Base-by-base conservation (phyloP, 2,797 vertebrate species). In the Novumbra hubbsi region DNA sequence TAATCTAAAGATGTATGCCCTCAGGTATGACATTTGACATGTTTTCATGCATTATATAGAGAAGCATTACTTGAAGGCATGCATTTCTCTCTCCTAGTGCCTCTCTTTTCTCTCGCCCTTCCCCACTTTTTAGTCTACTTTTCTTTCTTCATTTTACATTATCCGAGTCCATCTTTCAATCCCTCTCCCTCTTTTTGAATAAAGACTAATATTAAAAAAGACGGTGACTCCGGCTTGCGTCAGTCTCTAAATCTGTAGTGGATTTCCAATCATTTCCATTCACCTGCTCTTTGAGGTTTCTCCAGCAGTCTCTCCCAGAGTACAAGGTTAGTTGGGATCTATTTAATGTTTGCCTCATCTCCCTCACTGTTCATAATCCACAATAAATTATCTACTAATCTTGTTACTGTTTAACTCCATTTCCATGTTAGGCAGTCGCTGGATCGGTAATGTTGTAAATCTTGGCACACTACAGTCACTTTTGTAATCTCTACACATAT, bases 331-430 rank as follows among this genome's bases (percentile, higher is more conserved):
- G 50, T 55, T 14, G 5, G 11, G n/a, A 63, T 30, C 62, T 14
- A 64, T 76, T 60, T 76, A 81, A 77, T 77, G 48, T 24, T 73
- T 0, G 1, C 64, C 14, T 62, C 67, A 41, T 64, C 72, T 34
- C 70, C 5, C 0, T 7, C 2, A 34, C 5, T 70, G 72, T 85
- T 80, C 75, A 67, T 15, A 55, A 67, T 70, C 78, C 79, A 78
- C 75, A 83, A 87, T 80, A 74, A 30, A 76, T 84, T 48, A 88
- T 77, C 21, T 65, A 6, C n/a, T 72, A 67, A 79, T 79, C 68
- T 52, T 32, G 7, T 69, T 69, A 34, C 50, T 80, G 38, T 63
- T 30, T 73, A 66, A 30, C 67, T 50, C 74, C 6, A 24, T 28
- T 77, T 75, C 65, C 72, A 65, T 57, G 45, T 68, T 19, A 62